Evolutionary conservation across 2,888 invertebrate genomes (phyloP), one percentile per base, ranked within the genome.

Genomic region (Ischnura elegans): DNA sequence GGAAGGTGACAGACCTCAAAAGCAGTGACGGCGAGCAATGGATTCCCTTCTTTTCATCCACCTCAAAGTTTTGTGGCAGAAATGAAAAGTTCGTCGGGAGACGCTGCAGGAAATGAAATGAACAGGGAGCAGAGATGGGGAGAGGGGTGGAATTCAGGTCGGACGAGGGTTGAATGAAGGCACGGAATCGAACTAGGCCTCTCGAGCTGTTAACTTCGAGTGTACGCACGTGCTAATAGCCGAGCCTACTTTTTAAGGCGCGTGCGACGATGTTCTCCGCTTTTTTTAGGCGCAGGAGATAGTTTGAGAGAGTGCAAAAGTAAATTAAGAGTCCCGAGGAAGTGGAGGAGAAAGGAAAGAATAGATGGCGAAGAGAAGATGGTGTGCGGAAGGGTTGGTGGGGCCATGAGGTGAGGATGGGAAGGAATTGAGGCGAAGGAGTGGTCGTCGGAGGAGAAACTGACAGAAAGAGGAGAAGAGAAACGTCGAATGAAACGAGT

Each of bases 1-100:
- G 29, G 36, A 36, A 76, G 76, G 76, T 76, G 76, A 76, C 76
- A 76, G 36, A 76, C 76, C 76, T 76, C 76, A 76, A 76, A 76
- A 76, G 76, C 76, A 76, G 76, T 36, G 66, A 16, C 29, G 66
- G 66, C 29, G 66, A 66, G 66, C 6, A 66, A 66, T 16, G 76
- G 36, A 29, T 76, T 76, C 76, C 76, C n/a, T n/a, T n/a, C n/a
- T 76, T 76, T 76, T 76, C 36, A 76, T 76, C 13, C 76, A 6
- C 76, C 13, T 36, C 76, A 16, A 76, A 76, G 36, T 76, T 36
- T 0, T 76, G 76, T 76, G 36, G 76, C 76, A 76, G 76, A 76
- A 76, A 76, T 76, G 13, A 76, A 36, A 10, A 36, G 76, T 76
- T 76, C 61, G 19, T 36, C 36, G 36, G 76, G 36, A 36, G 76